Conservation (phyloP, 2,888 invertebrate species). For the Abrostola triplasia region DNA sequence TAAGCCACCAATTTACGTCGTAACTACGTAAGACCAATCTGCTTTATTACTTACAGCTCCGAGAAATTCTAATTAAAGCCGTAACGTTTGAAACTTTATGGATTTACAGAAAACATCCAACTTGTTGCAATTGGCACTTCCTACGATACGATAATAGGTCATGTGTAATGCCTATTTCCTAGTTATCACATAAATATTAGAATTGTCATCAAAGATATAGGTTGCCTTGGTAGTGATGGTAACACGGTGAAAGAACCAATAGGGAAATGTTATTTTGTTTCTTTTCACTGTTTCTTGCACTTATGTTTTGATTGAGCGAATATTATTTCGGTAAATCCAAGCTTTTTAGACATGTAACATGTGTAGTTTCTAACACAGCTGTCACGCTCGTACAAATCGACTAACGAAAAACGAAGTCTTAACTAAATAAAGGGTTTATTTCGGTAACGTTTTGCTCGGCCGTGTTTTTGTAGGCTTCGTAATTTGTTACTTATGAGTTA, state of each 20-base stretch:
- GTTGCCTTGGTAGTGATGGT: neutral
- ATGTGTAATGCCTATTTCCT: slow-evolving; percentile 25
- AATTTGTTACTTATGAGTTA: neutral
- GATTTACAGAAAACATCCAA: slow-evolving; percentile 42
- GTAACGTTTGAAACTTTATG: slow-evolving; percentile 42
- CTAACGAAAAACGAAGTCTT: neutral
- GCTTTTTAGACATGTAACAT: neutral
- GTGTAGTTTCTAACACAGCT: neutral
- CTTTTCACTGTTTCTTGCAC: no score
- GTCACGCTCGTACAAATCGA: neutral
- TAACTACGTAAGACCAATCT: slow-evolving; percentile 39
- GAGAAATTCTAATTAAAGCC: slow-evolving; percentile 48
- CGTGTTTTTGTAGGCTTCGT: neutral
- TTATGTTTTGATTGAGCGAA: neutral
- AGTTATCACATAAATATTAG: neutral
- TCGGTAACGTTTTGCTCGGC: neutral
- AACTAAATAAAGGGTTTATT: slow-evolving; percentile 2
- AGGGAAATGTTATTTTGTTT: no score
- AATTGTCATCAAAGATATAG: neutral
- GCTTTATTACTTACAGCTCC: slow-evolving; percentile 41
- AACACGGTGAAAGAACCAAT: neutral
- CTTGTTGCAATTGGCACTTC: slow-evolving; percentile 20
- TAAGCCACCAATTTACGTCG: slow-evolving; percentile 33
- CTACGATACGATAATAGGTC: slow-evolving; percentile 21
- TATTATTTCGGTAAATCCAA: neutral